Evolutionary conservation across 2,888 invertebrate genomes (phyloP).

Genomic region (Lordiphosa andalusiaca): DNA sequence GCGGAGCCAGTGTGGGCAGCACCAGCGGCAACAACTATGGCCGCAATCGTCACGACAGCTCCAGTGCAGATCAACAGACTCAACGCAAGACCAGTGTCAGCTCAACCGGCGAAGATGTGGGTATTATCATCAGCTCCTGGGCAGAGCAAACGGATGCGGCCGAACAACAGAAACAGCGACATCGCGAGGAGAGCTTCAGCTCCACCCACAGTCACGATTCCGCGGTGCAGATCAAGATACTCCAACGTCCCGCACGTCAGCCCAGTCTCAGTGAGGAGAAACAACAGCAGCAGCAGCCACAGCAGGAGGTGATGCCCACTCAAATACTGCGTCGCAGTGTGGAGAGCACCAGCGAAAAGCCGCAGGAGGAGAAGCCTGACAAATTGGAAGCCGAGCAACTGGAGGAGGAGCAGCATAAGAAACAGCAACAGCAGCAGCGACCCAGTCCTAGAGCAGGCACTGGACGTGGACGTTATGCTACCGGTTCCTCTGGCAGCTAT

Average conservation of each 20-base stretch:
- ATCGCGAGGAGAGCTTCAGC: slow-evolving; percentile 78
- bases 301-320: slow-evolving; percentile 21
- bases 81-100: slow-evolving; percentile 80
- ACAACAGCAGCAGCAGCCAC: slow-evolving; percentile 35
- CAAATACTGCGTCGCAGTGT: no score
- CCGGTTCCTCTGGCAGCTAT: slow-evolving; percentile 78
- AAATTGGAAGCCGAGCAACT: slow-evolving; percentile 15
- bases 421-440: slow-evolving; percentile 19
- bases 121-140: slow-evolving; percentile 78
- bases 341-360: no score
- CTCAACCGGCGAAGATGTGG: slow-evolving; percentile 73
- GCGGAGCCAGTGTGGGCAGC: slow-evolving; percentile 29
- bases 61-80: slow-evolving; percentile 37
- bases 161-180: slow-evolving; percentile 69
- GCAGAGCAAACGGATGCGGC: slow-evolving; percentile 81
- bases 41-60: slow-evolving; percentile 55
- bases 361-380: no score
- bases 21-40: slow-evolving; percentile 34
- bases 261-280: slow-evolving; percentile 71
- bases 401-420: slow-evolving; percentile 30
- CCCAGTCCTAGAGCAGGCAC: slow-evolving; percentile 29
- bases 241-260: slow-evolving; percentile 75
- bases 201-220: slow-evolving; percentile 78
- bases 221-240: slow-evolving; percentile 78
- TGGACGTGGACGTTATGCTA: slow-evolving; percentile 43